Base-by-base conservation (phyloP, 2,888 invertebrate genomes). In the Epinotia ramella region DNA sequence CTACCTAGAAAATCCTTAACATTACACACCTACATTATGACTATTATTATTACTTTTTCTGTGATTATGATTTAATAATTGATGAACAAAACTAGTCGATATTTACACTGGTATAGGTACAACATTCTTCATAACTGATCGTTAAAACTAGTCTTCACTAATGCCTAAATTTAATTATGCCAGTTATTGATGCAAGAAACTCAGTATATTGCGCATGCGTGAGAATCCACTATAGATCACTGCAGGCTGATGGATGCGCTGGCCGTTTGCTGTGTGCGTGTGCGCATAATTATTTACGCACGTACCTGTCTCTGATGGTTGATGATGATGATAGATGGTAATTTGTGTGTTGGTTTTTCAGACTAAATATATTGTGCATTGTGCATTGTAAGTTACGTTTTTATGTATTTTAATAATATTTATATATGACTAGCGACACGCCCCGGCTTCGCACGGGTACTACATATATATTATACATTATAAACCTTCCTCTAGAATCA, bases 341-440 rank as follows among this genome's bases (percentile, higher is more conserved):
- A 75, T 75, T 75, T 71, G 66, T 71, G 53, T 71, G 70, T 62
- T 53, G 28, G 70, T 70, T 70, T 71, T 59, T 66, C 56, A 69
- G 65, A 56, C 6, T n/a, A 11, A 12, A 33, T 65, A 6, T 24
- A 65, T 16, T 40, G 9, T 40, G 9, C 40, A 40, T n/a, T n/a
- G n/a, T n/a, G n/a, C 40, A 0, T 28, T 28, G 2, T 40, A 40
- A 9, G 40, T 40, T 7, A 40, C 40, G 7, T 40, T 9, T 40
- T 40, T 40, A 40, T 9, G 40, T 40, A 40, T 40, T 40, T 7
- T 7, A 9, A 40, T 40, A 40, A 40, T 40, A 40, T 40, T 40
- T 9, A 40, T 9, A 40, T n/a, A n/a, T n/a, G n/a, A n/a, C n/a
- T n/a, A n/a, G n/a, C n/a, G n/a, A n/a, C n/a, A n/a, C n/a, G n/a